Conservation (phyloP, 2,113 vertebrate species). For the Pangasianodon hypophthalmus region DNA sequence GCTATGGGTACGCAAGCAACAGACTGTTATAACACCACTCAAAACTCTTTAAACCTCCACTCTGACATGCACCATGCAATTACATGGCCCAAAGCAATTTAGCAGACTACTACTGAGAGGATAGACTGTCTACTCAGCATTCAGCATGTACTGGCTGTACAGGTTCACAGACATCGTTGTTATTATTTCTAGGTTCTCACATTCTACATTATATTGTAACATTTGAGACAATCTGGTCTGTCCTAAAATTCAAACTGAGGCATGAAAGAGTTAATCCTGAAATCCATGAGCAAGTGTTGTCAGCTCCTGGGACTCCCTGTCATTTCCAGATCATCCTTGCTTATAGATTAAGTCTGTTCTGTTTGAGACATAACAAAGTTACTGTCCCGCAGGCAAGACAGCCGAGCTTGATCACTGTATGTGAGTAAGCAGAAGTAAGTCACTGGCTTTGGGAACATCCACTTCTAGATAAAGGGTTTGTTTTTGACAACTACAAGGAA, state of each 20-base stretch:
- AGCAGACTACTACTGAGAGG: conserved; percentile 37
- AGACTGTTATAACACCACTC: conserved; percentile 16
- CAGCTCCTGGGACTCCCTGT: not conserved
- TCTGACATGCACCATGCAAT: conserved; percentile 18
- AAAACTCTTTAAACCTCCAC: conserved; percentile 16
- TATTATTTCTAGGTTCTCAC: not conserved
- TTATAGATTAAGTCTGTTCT: conserved; percentile 20
- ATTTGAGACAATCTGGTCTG: not conserved
- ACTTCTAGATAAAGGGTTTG: not conserved
- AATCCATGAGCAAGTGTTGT: not conserved
- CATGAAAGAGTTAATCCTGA: not conserved
- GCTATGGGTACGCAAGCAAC: conserved; percentile 3
- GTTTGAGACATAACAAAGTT: conserved; percentile 19
- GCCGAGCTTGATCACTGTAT: not conserved
- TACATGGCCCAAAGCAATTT: conserved; percentile 31
- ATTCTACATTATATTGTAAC: not conserved
- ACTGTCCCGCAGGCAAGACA: conserved; percentile 20
- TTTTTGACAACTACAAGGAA: conserved; percentile 2
- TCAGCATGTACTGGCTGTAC: not conserved
- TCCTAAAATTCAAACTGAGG: not conserved
- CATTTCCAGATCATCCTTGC: conserved; percentile 25
- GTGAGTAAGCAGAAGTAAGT: conserved; percentile 25
- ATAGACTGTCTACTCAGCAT: conserved; percentile 20
- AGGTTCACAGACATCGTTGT: not conserved
- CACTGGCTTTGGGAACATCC: not conserved